Evolutionary conservation across 2,888 invertebrate species (phyloP).

Genomic region (Apotomis capreana): DNA sequence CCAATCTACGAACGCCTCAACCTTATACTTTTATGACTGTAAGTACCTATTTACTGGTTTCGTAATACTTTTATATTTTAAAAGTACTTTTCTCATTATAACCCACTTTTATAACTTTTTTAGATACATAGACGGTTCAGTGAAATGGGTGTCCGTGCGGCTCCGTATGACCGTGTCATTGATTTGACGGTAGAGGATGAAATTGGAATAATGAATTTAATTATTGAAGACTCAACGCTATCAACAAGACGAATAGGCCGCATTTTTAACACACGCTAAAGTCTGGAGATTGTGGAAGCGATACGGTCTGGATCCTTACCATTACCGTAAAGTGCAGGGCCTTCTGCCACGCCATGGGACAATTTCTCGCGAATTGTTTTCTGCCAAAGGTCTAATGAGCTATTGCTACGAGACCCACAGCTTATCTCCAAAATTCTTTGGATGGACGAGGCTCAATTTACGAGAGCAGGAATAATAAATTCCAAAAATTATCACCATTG

Average conservation of each 20-base stretch:
- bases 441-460: no score
- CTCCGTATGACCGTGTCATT: not conserved
- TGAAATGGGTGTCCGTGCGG: not conserved
- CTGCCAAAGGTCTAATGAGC: slow-evolving; percentile 4
- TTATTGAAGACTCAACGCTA: not conserved
- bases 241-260: slow-evolving; percentile 1
- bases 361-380: slow-evolving; percentile 3
- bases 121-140: not conserved
- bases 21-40: not conserved
- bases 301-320: slow-evolving; percentile 4
- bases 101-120: not conserved
- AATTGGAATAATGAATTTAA: slow-evolving; percentile 1
- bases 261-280: not conserved
- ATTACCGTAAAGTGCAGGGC: slow-evolving; percentile 12
- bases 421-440: no score
- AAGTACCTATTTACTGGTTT: not conserved
- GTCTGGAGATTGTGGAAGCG: slow-evolving; percentile 5
- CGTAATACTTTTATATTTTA: not conserved
- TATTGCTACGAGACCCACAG: no score
- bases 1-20: not conserved
- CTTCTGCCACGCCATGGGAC: slow-evolving; percentile 12
- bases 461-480: no score
- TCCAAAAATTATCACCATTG: no score
- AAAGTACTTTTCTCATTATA: not conserved
- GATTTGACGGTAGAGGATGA: not conserved